Evolutionary conservation across 2,113 vertebrate species (phyloP).

Genomic region (Tragelaphus imberbis): DNA sequence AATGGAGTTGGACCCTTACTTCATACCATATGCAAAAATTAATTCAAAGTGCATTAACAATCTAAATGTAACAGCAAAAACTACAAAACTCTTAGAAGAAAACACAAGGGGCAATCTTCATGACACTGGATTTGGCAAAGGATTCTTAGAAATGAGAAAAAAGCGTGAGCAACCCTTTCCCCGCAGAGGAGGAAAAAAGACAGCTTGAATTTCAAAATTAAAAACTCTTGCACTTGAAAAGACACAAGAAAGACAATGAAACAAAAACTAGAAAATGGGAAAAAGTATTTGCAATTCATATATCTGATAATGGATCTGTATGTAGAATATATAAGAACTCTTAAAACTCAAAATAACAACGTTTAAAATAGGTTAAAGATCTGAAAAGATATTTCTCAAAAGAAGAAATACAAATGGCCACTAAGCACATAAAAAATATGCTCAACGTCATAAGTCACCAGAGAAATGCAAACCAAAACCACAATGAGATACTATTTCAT

Average conservation of each 20-base stretch:
- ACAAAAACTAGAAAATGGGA: background rate
- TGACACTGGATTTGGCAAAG: background rate
- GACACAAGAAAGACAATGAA: background rate
- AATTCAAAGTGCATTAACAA: background rate
- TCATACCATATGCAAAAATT: background rate
- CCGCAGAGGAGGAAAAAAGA: background rate
- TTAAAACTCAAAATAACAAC: background rate
- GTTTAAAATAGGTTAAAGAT: background rate
- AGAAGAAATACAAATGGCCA: constrained; percentile 22
- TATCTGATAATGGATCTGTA: background rate
- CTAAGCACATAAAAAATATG: background rate
- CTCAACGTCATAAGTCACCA: background rate
- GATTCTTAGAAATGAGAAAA: background rate
- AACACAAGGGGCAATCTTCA: background rate
- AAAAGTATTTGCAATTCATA: background rate
- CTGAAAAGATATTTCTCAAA: background rate
- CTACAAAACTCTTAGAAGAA: constrained; percentile 7
- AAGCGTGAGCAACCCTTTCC: background rate
- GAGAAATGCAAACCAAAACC: background rate
- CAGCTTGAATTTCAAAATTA: background rate
- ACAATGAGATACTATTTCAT: background rate
- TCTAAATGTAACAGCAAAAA: background rate
- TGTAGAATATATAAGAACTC: background rate
- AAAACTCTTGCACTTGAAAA: background rate
- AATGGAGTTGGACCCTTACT: background rate